A percentile compares a stretch with the other conserved stretches of the same genome.
Evolutionary conservation across 2,797 vertebrate species (phyloP).

Genomic region (Syngnathus rostellatus): DNA sequence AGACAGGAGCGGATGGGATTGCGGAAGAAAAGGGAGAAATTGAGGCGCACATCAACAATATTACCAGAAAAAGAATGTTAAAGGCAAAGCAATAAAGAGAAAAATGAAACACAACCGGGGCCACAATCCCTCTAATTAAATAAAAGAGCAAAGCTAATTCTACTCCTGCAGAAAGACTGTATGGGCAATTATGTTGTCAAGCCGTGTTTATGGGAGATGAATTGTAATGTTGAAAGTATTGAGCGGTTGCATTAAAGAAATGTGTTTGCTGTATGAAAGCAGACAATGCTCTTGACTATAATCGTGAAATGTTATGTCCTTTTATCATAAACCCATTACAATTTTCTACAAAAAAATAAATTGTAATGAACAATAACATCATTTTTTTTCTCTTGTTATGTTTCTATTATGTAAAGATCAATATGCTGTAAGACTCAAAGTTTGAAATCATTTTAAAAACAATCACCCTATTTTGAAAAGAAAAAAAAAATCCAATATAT

Average conservation of each 20-base stretch:
- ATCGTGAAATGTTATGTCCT: not conserved
- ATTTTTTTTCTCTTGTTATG: too few relatives aligned
- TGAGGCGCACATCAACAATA: slow-evolving; percentile 18
- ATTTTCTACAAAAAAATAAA: not conserved
- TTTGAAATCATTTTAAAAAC: too few relatives aligned
- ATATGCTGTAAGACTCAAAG: too few relatives aligned
- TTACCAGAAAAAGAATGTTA: slow-evolving; percentile 20
- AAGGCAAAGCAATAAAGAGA: slow-evolving; percentile 14
- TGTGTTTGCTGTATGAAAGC: not conserved
- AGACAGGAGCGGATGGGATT: slow-evolving; percentile 44
- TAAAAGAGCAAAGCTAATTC: slow-evolving; percentile 14
- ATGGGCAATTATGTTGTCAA: slow-evolving; percentile 2
- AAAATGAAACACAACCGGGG: slow-evolving; percentile 11
- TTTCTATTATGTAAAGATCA: too few relatives aligned
- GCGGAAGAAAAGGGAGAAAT: slow-evolving; percentile 9
- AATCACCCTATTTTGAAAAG: too few relatives aligned
- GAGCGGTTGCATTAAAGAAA: not conserved
- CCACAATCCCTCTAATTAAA: slow-evolving; percentile 14
- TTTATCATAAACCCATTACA: not conserved
- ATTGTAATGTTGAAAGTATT: not conserved
- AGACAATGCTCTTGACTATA: not conserved
- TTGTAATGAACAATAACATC: not conserved
- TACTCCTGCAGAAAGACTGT: slow-evolving; percentile 1
- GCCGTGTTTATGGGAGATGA: not conserved
- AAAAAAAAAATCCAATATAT: not conserved